Evolutionary conservation across 1,140 invertebrate species (phyloP), one percentile per base, ranked within the genome.

Genomic region (Pseudomyrmex sp.): DNA sequence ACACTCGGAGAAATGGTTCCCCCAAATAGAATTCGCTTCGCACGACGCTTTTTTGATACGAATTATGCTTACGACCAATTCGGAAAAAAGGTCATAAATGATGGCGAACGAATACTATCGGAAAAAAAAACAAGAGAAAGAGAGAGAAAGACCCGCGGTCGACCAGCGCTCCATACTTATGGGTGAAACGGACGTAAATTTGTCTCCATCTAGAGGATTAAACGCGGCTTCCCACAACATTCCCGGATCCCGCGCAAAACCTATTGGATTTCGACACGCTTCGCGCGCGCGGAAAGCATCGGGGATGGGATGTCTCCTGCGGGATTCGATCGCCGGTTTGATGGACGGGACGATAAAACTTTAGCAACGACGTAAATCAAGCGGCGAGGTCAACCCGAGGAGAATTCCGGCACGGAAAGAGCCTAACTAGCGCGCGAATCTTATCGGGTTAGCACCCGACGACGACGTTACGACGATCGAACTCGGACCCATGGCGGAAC

Each of bases 261-360:
- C 12, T 66, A 63, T 72, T 69, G 61, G 72, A 74, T 84, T 58
- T 75, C 69, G 18, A 61, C 56, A 44, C 12, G 15, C 58, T 26
- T 26, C 3, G 26, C 35, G 26, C 35, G 74, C 63, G 65, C 76
- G 18, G 54, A 26, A 62, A 80, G 73, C 80, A 68, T 20, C 62
- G n/a, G 9, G 9, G 18, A 46, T 20, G 35, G 62, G 65, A 46
- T 9, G 54, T 20, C 56, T 85, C 79, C 69, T 44, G 50, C 48
- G 74, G 74, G 84, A 85, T 63, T 58, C 46, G 46, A 83, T 63
- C 44, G 68, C 62, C 46, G 23, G 65, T 76, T 86, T 90, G 88
- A 93, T 85, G 70, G 90, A 91, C 83, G 89, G 85, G 46, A 82
- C 88, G 90, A 92, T 92, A 92, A 91, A 93, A 92, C 89, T 92